Conservation (phyloP, 53 echinoderm and acorn worm species). For the Holothuria scabra region DNA sequence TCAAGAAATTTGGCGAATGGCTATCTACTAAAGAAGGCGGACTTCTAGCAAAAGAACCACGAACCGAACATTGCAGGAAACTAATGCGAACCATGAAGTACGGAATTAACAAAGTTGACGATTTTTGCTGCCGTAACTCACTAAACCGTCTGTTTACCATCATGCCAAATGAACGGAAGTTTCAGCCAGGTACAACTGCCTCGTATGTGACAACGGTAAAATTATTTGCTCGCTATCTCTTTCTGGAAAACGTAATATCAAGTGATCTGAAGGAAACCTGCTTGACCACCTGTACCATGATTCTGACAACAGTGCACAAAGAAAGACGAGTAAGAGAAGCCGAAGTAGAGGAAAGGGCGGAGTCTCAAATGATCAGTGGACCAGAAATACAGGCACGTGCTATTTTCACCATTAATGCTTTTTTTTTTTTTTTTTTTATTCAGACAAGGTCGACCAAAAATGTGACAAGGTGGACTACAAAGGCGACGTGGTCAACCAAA, state of each 20-base stretch:
- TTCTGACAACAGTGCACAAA: background rate
- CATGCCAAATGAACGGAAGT: background rate
- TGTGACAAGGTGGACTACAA: too few relatives aligned
- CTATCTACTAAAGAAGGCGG: background rate
- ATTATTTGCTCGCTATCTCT: too few relatives aligned
- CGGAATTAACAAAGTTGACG: background rate
- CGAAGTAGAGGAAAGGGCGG: background rate
- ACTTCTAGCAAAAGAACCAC: background rate
- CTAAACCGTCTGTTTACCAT: background rate
- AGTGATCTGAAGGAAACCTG: background rate
- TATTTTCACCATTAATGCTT: too few relatives aligned
- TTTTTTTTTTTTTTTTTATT: too few relatives aligned
- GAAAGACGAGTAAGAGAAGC: background rate
- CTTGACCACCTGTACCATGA: background rate
- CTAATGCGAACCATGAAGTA: background rate
- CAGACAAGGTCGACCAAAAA: too few relatives aligned
- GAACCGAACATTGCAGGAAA: background rate
- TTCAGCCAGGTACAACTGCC: background rate
- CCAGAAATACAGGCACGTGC: background rate
- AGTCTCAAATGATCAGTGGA: background rate
- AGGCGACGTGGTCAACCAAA: background rate
- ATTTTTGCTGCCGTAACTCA: background rate
- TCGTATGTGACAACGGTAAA: background rate
- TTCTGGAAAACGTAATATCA: background rate
- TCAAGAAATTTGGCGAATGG: background rate